Evolutionary conservation across 2,888 invertebrate genomes (phyloP).

Genomic region (Platypus cylindrus): DNA sequence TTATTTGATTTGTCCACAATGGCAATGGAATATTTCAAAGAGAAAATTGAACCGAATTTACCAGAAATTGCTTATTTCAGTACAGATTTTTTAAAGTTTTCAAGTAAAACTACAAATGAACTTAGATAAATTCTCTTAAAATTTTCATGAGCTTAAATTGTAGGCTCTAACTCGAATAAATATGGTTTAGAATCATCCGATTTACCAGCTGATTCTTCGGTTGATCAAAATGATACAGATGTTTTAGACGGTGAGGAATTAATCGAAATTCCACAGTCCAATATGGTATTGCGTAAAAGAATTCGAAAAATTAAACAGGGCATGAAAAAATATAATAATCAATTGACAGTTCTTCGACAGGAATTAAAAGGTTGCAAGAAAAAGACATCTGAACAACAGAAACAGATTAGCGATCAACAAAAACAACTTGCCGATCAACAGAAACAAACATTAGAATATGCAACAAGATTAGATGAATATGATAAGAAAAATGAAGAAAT

Average conservation of each 20-base stretch:
- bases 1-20: constrained; percentile 88
- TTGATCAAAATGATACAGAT: constrained; percentile 12
- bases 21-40: constrained; percentile 97
- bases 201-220: constrained; percentile 10
- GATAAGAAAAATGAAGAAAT: constrained; percentile 87
- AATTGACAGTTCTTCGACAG: constrained; percentile 62
- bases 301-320: constrained; percentile 81
- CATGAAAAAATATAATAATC: constrained; percentile 79
- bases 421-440: constrained; percentile 60
- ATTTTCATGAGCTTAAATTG: too few species aligned
- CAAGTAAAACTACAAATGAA: constrained; percentile 42
- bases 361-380: constrained; percentile 70
- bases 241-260: constrained; percentile 22
- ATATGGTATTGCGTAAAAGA: constrained; percentile 74
- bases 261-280: constrained; percentile 59
- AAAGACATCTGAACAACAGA: constrained; percentile 74
- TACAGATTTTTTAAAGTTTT: constrained; percentile 69
- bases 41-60: constrained; percentile 78
- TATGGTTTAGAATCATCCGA: constrained; percentile 13
- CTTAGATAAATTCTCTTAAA: too few species aligned
- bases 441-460: constrained; percentile 66
- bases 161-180: constrained; percentile 40
- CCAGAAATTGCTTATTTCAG: constrained; percentile 83
- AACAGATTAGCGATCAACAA: constrained; percentile 67
- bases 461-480: constrained; percentile 72